A percentile compares a stretch with the other conserved stretches of the same genome.
These are phyloP conservation scores for Nemotelus nigrinus DNA, from an alignment of 2,888 invertebrate species.

Conservation along the genomic window DNA sequence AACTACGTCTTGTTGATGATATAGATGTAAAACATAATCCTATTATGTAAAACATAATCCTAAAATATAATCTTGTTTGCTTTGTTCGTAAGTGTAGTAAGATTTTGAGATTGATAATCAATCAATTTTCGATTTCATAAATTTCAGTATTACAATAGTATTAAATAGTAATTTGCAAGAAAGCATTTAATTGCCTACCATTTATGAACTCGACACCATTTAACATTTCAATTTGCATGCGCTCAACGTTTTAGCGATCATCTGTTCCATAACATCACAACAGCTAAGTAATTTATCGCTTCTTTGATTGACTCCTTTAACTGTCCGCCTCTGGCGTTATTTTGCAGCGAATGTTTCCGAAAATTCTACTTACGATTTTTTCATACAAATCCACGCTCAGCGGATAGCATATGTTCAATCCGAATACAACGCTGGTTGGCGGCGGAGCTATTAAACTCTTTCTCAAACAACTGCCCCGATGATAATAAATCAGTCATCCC, in stretches of 20 bases:
- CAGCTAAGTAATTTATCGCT: background rate
- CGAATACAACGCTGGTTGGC: background rate
- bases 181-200: too few species aligned
- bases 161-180: too few species aligned
- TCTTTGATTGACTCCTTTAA: conserved; percentile 19
- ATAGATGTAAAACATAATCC: too few species aligned
- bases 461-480: conserved; percentile 43
- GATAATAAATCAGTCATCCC: conserved; percentile 45
- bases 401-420: conserved; percentile 26
- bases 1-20: too few species aligned
- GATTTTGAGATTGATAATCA: too few species aligned
- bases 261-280: conserved; percentile 14
- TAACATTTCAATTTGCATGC: background rate
- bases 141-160: too few species aligned
- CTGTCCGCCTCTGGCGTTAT: background rate
- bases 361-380: conserved; percentile 17
- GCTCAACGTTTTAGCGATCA: conserved; percentile 10
- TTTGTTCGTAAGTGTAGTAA: too few species aligned
- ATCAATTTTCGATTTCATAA: too few species aligned
- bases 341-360: conserved; percentile 14
- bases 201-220: background rate
- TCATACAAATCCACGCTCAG: background rate
- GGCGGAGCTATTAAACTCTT: conserved; percentile 35
- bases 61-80: too few species aligned
- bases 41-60: too few species aligned